Conservation (phyloP, 2,888 invertebrate genomes). For the Erebia palarica region DNA sequence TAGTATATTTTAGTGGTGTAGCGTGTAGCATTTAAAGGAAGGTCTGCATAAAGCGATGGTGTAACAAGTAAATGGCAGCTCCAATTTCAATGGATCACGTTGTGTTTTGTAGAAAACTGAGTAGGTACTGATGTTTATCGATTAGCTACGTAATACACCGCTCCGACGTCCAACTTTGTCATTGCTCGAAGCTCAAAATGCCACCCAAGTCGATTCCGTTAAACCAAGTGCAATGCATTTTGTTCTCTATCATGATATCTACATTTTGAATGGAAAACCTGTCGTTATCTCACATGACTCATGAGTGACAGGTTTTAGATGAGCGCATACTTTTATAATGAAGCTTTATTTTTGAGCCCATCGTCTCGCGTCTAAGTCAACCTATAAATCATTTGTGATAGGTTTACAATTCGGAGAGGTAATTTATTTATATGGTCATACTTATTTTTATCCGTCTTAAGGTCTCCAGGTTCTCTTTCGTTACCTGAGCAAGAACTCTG, state of each 20-base stretch:
- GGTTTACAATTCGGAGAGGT: slow-evolving; percentile 9
- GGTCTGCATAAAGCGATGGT: slow-evolving; percentile 41
- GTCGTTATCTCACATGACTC: slow-evolving; percentile 19
- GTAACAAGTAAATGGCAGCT: slow-evolving; percentile 42
- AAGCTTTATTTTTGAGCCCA: slow-evolving; percentile 22
- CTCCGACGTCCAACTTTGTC: slow-evolving; percentile 60
- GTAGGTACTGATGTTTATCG: slow-evolving; percentile 54
- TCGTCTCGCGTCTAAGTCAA: not conserved
- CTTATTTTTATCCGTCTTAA: too few species aligned
- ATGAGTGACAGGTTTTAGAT: slow-evolving; percentile 28
- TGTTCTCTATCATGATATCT: slow-evolving; percentile 24
- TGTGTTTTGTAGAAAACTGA: slow-evolving; percentile 55
- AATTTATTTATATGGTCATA: not conserved
- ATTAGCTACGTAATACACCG: slow-evolving; percentile 44
- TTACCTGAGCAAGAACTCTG: too few species aligned
- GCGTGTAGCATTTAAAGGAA: slow-evolving; percentile 35
- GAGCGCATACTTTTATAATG: slow-evolving; percentile 25
- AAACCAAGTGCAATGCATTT: slow-evolving; percentile 24
- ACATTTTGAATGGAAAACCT: slow-evolving; percentile 24
- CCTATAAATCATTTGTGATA: slow-evolving; percentile 26
- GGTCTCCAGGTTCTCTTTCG: not conserved
- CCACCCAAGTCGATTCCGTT: slow-evolving; percentile 71
- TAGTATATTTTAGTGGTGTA: slow-evolving; percentile 11
- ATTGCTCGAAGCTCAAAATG: slow-evolving; percentile 64
- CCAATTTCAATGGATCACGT: slow-evolving; percentile 47